Percentiles rank a stretch among this genome's conserved stretches.
phyloP scores from a whole-genome alignment of 2,113 vertebrate genomes.

The Neodontobutis hainanensis region DNA sequence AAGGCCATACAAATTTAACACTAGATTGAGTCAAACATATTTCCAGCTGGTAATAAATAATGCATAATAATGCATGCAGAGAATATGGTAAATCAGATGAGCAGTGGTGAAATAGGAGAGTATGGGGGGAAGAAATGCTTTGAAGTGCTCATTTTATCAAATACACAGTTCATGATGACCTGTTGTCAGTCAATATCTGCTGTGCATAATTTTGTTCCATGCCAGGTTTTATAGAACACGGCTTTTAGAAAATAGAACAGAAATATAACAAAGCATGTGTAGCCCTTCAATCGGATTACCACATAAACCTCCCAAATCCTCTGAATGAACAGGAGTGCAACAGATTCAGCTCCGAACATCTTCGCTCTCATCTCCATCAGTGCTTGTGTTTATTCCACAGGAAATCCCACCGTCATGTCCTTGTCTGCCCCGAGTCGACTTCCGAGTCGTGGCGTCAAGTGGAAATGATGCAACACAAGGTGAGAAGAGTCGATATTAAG shows the following conservation, averaged over 20 bases:
- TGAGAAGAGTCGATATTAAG: too few relatives aligned
- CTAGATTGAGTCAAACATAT: background rate
- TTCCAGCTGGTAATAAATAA: too few relatives aligned
- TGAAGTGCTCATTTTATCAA: too few relatives aligned
- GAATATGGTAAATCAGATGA: too few relatives aligned
- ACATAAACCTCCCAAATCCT: constrained; percentile 58
- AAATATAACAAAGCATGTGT: constrained; percentile 40
- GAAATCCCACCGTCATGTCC: constrained; percentile 26
- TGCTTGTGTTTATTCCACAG: constrained; percentile 50
- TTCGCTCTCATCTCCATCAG: constrained; percentile 49
- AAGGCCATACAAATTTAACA: too few relatives aligned
- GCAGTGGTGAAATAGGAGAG: too few relatives aligned
- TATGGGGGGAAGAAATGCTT: too few relatives aligned
- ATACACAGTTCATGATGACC: too few relatives aligned
- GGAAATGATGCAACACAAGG: too few relatives aligned
- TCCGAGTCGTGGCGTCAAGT: too few relatives aligned
- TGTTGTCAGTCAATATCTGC: background rate
- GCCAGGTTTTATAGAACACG: constrained; percentile 13
- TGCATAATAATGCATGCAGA: too few relatives aligned
- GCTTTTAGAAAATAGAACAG: constrained; percentile 19
- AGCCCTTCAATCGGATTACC: constrained; percentile 63
- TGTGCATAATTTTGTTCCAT: background rate
- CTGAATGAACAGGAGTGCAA: constrained; percentile 32
- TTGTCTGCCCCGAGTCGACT: background rate
- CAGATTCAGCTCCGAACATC: constrained; percentile 38